These are phyloP conservation scores for Cerceris ruficornis DNA, from an alignment of 2,888 invertebrate species.

Conservation along the genomic window DNA sequence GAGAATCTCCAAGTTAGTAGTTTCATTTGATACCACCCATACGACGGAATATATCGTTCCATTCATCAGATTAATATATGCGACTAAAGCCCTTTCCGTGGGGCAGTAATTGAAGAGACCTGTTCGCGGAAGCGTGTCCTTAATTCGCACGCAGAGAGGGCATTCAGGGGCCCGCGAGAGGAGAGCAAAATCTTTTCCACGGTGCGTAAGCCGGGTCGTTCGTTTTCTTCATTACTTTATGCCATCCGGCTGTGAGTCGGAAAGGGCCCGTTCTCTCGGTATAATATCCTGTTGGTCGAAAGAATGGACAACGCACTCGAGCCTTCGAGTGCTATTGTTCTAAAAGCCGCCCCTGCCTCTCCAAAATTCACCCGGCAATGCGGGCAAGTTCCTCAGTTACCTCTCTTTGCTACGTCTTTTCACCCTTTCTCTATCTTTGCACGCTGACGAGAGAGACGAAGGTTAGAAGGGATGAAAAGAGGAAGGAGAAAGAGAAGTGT, in stretches of 20 bases:
- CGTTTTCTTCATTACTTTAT: conserved; percentile 48
- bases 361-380: conserved; percentile 46
- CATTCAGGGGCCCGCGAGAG: conserved; percentile 1
- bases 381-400: conserved; percentile 45
- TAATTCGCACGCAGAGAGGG: conserved; percentile 21
- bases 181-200: conserved; percentile 36
- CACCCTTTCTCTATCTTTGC: conserved; percentile 24
- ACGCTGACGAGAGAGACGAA: neutral
- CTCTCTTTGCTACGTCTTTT: conserved; percentile 24
- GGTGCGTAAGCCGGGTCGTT: conserved; percentile 25
- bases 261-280: conserved; percentile 56
- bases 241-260: conserved; percentile 57
- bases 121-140: conserved; percentile 5
- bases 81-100: neutral
- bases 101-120: conserved; percentile 1
- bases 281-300: conserved; percentile 64
- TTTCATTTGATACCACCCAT: conserved; percentile 1
- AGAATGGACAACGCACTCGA: conserved; percentile 70
- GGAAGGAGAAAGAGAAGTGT: conserved; percentile 31
- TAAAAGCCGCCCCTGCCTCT: conserved; percentile 62
- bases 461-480: conserved; percentile 15
- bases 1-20: neutral
- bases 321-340: conserved; percentile 68
- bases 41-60: conserved; percentile 12
- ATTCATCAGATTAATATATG: conserved; percentile 1